phyloP scores from a whole-genome alignment of 2,888 invertebrate genomes.

The Hydropsyche betteni region DNA sequence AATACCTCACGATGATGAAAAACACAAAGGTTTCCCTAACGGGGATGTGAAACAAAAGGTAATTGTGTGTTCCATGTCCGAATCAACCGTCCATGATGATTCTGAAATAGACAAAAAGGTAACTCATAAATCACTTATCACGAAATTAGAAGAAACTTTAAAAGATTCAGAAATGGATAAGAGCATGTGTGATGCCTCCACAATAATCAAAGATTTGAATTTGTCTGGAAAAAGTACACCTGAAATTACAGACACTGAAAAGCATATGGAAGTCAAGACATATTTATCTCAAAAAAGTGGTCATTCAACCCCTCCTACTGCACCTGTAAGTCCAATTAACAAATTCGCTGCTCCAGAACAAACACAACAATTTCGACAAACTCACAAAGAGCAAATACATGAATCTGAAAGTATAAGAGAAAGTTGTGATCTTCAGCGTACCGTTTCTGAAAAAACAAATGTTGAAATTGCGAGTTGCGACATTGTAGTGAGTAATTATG shows the following conservation, averaged over 20 bases:
- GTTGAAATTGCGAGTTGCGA: slow-evolving; percentile 43
- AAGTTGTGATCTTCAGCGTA: background rate
- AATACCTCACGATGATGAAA: slow-evolving; percentile 25
- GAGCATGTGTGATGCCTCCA: slow-evolving; percentile 19
- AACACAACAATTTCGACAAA: slow-evolving; percentile 21
- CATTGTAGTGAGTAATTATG: slow-evolving; percentile 46
- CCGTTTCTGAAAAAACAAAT: slow-evolving; percentile 20
- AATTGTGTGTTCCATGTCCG: slow-evolving; percentile 16
- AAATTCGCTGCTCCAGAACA: slow-evolving; percentile 43
- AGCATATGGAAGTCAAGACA: slow-evolving; percentile 55
- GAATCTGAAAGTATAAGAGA: background rate
- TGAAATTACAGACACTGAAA: slow-evolving; percentile 55
- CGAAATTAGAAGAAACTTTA: slow-evolving; percentile 24
- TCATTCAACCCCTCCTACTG: slow-evolving; percentile 73
- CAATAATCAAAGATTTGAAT: slow-evolving; percentile 51
- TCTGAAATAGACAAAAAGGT: slow-evolving; percentile 19
- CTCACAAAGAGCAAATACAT: background rate
- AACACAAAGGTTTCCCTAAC: slow-evolving; percentile 40
- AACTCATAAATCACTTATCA: slow-evolving; percentile 1
- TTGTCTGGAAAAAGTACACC: slow-evolving; percentile 57
- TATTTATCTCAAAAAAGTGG: slow-evolving; percentile 57
- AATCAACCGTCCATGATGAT: background rate
- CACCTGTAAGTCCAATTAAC: slow-evolving; percentile 70
- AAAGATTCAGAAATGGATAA: background rate
- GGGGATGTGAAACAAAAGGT: slow-evolving; percentile 46